Base-by-base conservation (phyloP, 2,113 vertebrate species). In the Sardina pilchardus region DNA sequence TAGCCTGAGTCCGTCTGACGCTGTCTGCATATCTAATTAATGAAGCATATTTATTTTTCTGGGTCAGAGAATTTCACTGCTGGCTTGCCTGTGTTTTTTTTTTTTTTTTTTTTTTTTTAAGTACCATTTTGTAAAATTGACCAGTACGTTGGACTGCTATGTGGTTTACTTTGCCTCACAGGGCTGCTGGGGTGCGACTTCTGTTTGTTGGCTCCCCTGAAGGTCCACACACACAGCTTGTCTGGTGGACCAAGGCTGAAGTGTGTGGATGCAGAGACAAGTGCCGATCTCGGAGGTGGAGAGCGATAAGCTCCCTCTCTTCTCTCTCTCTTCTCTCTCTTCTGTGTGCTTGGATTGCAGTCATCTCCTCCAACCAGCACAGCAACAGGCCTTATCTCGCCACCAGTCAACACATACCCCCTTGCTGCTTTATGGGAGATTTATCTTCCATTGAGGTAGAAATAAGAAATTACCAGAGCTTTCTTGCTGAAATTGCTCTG, bases 361-460 rank as follows among this genome's bases (percentile, higher is more conserved):
- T 78, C 71, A 14, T 78, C 71, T 5, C 16, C 30, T 78, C 34
- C 71, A 26, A 71, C n/a, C 63, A 71, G 63, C 63, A 36, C 71
- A 34, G 26, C 71, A 78, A 78, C 71, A 78, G 71, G 30, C 71
- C 71, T 78, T 78, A 78, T 78, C 71, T 78, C 17, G 5, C 30
- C 30, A 39, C 71, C 71, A 78, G 71, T 78, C 71, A 34, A 78
- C 71, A 78, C 71, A 39, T 17, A 36, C 71, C 34, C 34, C 71
- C 71, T 78, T 16, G 3, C 26, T 34, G 71, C 30, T 34, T 78
- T 78, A 78, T 17, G 30, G 34, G 30, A 36, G 71, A 78, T 78
- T 78, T 78, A 78, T 78, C 71, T 78, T 78, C 71, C 34, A 78
- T 78, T 78, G 71, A 71, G 63, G 71, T 30, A 78, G 71, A 78